Evolutionary conservation across 1,140 invertebrate species (phyloP).

Genomic region (Brachionus rotundiformis): DNA sequence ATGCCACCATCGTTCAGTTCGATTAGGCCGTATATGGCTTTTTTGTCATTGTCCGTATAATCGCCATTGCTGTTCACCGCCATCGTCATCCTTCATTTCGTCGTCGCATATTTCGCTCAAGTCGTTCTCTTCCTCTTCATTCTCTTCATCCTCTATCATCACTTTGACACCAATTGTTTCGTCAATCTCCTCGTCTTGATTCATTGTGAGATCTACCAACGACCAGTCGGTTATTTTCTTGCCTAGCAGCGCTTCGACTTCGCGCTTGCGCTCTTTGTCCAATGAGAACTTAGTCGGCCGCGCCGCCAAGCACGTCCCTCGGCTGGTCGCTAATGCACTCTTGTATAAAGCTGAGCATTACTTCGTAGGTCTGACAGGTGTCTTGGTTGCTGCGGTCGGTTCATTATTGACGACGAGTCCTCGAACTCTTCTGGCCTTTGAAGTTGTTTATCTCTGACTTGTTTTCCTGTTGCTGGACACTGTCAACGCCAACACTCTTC

Average conservation of each 20-base stretch:
- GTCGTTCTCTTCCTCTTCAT: slow-evolving; percentile 65
- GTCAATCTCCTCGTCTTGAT: slow-evolving; percentile 42
- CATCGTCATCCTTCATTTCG: slow-evolving; percentile 78
- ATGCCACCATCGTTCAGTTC: no score
- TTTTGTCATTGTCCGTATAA: no score
- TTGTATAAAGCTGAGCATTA: slow-evolving; percentile 92
- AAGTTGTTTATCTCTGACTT: slow-evolving; percentile 86
- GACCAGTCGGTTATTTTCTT: slow-evolving; percentile 99
- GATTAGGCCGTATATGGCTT: no score
- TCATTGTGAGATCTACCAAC: slow-evolving; percentile 71
- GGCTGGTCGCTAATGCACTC: slow-evolving; percentile 94
- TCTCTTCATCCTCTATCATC: slow-evolving; percentile 9
- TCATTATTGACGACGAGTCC: slow-evolving; percentile 88
- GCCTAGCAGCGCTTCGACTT: slow-evolving; percentile 82
- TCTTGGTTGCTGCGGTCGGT: slow-evolving; percentile 95
- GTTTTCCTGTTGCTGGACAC: no score
- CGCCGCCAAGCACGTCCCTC: slow-evolving; percentile 90
- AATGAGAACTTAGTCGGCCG: slow-evolving; percentile 93
- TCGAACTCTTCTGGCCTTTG: slow-evolving; percentile 82
- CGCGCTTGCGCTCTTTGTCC: slow-evolving; percentile 87
- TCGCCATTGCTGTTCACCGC: slow-evolving; percentile 56
- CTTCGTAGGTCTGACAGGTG: slow-evolving; percentile 93
- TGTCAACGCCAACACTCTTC: no score
- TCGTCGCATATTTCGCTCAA: slow-evolving; percentile 67
- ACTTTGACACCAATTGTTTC: slow-evolving; percentile 43